A percentile compares a stretch with the other conserved stretches of the same genome.
These are phyloP conservation scores for Platyrinchus mystaceus DNA, from an alignment of 2,797 vertebrate species.

Conservation along the genomic window DNA sequence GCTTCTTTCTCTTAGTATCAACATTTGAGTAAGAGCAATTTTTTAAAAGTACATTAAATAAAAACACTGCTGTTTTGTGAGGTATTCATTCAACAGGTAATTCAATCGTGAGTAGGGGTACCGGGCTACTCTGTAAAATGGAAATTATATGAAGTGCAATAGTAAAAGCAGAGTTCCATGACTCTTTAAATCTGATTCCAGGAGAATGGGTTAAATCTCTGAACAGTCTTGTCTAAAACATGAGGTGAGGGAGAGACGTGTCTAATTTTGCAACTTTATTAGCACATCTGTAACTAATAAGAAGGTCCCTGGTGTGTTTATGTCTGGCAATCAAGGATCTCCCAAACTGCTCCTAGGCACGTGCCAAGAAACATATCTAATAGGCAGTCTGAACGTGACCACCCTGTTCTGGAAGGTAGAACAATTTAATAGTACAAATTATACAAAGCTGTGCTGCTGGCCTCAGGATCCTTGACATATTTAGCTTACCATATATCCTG, in stretches of 20 bases:
- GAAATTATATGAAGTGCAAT: neutral
- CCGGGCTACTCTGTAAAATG: neutral
- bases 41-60: neutral
- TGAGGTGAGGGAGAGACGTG: neutral
- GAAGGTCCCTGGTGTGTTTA: neutral
- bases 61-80: neutral
- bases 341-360: neutral
- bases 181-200: neutral
- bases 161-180: neutral
- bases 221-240: neutral
- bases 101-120: neutral
- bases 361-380: neutral
- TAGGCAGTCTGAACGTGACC: neutral
- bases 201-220: neutral
- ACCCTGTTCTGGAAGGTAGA: neutral
- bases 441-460: neutral
- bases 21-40: neutral
- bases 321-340: neutral
- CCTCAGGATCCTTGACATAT: neutral
- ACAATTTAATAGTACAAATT: neutral
- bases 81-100: neutral
- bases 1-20: neutral
- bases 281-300: neutral
- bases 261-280: neutral
- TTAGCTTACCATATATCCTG: neutral